phyloP scores from a whole-genome alignment of 2,888 invertebrate species.

The Geotrupes spiniger region DNA sequence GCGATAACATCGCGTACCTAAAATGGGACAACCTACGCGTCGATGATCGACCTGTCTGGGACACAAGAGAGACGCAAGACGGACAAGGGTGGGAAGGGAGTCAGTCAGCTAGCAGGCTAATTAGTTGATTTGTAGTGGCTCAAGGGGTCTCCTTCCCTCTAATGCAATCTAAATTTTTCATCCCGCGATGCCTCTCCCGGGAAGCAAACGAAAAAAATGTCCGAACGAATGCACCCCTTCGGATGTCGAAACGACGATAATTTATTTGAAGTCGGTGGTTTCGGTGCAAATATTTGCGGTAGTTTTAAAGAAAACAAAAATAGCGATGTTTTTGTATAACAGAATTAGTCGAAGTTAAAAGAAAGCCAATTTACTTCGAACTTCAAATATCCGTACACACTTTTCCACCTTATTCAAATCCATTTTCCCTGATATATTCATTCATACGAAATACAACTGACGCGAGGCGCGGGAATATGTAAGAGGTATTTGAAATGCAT shows the following conservation, averaged over 20 bases:
- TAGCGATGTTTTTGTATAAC: too few relatives aligned
- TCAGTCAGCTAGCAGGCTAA: conserved; percentile 48
- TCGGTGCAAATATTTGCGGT: too few relatives aligned
- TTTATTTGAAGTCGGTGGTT: too few relatives aligned
- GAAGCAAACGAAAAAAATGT: conserved; percentile 4
- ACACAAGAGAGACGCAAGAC: conserved; percentile 30
- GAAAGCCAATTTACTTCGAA: neutral
- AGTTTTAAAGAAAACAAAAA: too few relatives aligned
- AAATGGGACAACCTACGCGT: neutral
- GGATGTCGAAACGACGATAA: too few relatives aligned
- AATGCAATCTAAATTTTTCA: conserved; percentile 56
- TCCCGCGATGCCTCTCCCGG: conserved; percentile 36
- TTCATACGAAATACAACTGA: conserved; percentile 18
- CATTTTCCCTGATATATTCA: conserved; percentile 21
- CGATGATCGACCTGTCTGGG: conserved; percentile 1
- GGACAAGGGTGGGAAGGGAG: conserved; percentile 32
- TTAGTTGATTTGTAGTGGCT: conserved; percentile 56
- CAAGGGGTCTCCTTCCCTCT: conserved; percentile 50
- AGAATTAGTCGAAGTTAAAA: too few relatives aligned
- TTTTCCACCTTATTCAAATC: conserved; percentile 19
- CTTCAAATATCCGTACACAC: neutral
- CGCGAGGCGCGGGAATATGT: conserved; percentile 41
- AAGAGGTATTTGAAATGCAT: conserved; percentile 48
- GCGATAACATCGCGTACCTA: conserved; percentile 1
- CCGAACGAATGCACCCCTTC: neutral